Evolutionary conservation across 2,888 invertebrate species (phyloP).

Genomic region (Itoplectis maculator): DNA sequence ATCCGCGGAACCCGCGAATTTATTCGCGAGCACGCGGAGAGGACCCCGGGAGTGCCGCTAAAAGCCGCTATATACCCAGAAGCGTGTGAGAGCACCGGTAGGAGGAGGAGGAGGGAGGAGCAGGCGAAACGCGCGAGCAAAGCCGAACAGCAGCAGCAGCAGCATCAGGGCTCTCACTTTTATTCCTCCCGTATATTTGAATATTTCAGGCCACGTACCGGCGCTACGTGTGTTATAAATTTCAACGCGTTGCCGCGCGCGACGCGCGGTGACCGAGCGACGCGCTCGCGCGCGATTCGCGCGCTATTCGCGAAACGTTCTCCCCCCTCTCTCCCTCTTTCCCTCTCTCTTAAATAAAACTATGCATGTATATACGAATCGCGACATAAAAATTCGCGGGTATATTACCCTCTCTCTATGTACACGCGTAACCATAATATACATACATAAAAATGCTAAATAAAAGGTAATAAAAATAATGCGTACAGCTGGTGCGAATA

Average conservation of each 20-base stretch:
- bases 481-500: slow-evolving; percentile 27
- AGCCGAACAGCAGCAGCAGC: slow-evolving; percentile 4
- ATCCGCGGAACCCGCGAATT: not conserved
- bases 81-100: slow-evolving; percentile 1
- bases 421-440: too few species aligned
- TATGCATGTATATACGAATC: slow-evolving; percentile 1
- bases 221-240: slow-evolving; percentile 73
- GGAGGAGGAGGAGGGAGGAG: not conserved
- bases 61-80: not conserved
- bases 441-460: not conserved
- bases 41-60: not conserved
- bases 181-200: slow-evolving; percentile 67
- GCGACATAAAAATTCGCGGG: slow-evolving; percentile 13
- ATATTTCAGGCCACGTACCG: slow-evolving; percentile 74
- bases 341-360: slow-evolving; percentile 38
- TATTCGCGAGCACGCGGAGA: not conserved
- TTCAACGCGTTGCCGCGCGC: slow-evolving; percentile 65
- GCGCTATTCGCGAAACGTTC: slow-evolving; percentile 60
- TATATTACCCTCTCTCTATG: not conserved
- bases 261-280: slow-evolving; percentile 23
- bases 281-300: slow-evolving; percentile 56
- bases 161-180: slow-evolving; percentile 53
- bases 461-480: slow-evolving; percentile 26
- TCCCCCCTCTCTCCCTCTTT: slow-evolving; percentile 42
- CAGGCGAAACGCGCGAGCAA: slow-evolving; percentile 18